Percentiles rank a stretch among this genome's conserved stretches.
phyloP scores from a whole-genome alignment of 2,113 vertebrate species.

The Malurus alboscapulatus region DNA sequence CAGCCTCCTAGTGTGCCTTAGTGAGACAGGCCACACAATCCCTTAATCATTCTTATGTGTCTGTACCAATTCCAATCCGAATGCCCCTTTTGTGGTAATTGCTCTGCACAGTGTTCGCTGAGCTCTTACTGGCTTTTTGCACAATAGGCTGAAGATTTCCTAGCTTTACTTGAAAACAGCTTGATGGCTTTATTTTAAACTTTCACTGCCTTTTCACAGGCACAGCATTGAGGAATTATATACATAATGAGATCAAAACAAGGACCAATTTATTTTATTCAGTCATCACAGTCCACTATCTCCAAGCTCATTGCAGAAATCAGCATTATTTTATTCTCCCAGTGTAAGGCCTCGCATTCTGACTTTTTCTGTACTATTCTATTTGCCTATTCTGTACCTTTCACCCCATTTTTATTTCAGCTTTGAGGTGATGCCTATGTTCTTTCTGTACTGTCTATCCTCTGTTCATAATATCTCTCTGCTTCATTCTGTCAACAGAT shows the following conservation, averaged over 20 bases:
- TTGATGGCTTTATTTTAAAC: slow-evolving; percentile 12
- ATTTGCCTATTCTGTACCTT: not conserved
- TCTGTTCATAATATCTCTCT: not conserved
- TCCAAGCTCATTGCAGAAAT: slow-evolving; percentile 21
- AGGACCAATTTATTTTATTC: slow-evolving; percentile 45
- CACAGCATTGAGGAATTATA: not conserved
- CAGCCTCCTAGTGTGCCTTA: not conserved
- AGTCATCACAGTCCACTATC: not conserved
- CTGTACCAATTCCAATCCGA: not conserved
- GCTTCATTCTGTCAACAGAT: not conserved
- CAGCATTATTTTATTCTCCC: slow-evolving; percentile 35
- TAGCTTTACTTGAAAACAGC: slow-evolving; percentile 33
- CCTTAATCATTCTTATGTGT: not conserved
- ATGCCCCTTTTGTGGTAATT: not conserved
- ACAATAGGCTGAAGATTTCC: slow-evolving; percentile 35
- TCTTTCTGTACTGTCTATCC: not conserved
- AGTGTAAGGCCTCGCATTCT: not conserved
- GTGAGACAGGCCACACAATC: not conserved
- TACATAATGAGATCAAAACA: slow-evolving; percentile 52
- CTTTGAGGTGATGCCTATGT: not conserved
- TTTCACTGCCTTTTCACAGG: not conserved
- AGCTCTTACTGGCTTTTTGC: not conserved
- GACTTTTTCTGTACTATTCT: not conserved
- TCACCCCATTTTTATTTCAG: slow-evolving; percentile 2
- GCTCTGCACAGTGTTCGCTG: not conserved